Base-by-base conservation (phyloP, 2,797 vertebrate genomes). In the Epinephelus malabaricus region DNA sequence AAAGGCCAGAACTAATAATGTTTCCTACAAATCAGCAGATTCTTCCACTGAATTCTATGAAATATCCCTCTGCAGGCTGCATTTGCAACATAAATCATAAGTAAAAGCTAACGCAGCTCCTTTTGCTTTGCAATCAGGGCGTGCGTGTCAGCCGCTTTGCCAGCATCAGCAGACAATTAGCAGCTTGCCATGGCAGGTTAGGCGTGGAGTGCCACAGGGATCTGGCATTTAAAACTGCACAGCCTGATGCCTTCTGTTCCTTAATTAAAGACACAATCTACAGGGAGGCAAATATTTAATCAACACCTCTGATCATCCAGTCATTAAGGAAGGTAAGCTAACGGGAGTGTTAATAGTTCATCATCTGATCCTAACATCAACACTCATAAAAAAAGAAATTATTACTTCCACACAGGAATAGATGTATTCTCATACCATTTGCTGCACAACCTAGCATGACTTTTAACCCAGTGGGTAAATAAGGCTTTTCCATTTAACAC, bases 251-350 rank as follows among this genome's bases (percentile, higher is more conserved):
- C 87, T 92, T 90, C 79, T 86, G 90, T 87, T 93, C 71, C 86
- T 88, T 94, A 92, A 95, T 95, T 94, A 94, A 92, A 92, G 85
- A 86, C 78, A 83, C 68, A 45, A 79, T 84, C 91, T 83, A 87
- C 89, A 74, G 92, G 93, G 91, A 89, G 86, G 81, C 85, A 90
- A 87, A 93, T 88, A 90, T 95, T 89, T 91, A 86, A 92, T 92
- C 87, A 95, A 92, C 92, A 90, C 89, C 80, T 78, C 75, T 88
- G 84, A 91, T 90, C 82, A 90, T 85, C 69, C 82, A 54, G 30
- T 83, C 71, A 83, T 86, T 90, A 86, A 81, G 40, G 63, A 81
- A 82, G 78, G 73, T 79, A 83, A 21, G 55, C 50, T 54, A 77
- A 77, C 45, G 21, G 18, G 73, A 68, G 58, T 12, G 17, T 27